Evolutionary conservation across 2,888 invertebrate species (phyloP).

Genomic region (Patella ulyssiponensis): DNA sequence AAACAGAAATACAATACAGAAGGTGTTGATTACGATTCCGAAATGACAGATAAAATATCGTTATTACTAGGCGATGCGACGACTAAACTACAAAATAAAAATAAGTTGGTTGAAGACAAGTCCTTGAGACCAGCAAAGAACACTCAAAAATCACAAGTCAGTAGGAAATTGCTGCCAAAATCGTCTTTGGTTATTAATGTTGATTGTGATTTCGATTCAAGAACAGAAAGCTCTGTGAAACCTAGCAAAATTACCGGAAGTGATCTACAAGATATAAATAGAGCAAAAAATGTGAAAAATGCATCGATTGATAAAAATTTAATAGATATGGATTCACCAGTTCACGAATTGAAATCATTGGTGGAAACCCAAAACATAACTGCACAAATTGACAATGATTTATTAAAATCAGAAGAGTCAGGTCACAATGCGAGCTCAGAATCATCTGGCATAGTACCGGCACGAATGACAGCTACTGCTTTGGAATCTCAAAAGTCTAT

Average conservation of each 20-base stretch:
- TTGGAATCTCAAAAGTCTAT: too few relatives aligned
- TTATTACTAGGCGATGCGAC: conserved; percentile 48
- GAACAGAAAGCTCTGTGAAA: neutral
- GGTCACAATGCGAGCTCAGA: neutral
- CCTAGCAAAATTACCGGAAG: too few relatives aligned
- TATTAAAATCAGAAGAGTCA: neutral
- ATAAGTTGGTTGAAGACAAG: neutral
- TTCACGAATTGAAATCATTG: neutral
- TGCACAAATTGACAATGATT: neutral
- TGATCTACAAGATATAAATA: too few relatives aligned
- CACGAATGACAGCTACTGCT: too few relatives aligned
- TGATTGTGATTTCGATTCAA: neutral
- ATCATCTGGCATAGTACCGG: neutral
- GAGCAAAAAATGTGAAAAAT: neutral
- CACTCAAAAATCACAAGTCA: neutral
- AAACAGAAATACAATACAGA: neutral
- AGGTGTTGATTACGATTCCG: conserved; percentile 30
- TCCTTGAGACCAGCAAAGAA: neutral
- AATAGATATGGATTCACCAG: conserved; percentile 1
- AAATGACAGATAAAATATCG: conserved; percentile 39
- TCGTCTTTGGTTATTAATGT: neutral
- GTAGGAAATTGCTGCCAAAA: neutral
- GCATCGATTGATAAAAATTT: neutral
- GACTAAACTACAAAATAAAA: conserved; percentile 40
- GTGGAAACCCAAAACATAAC: neutral